Evolutionary conservation across 2,797 vertebrate genomes (phyloP), one percentile per base, ranked within the genome.

Genomic region (Eleutherodactylus coqui): DNA sequence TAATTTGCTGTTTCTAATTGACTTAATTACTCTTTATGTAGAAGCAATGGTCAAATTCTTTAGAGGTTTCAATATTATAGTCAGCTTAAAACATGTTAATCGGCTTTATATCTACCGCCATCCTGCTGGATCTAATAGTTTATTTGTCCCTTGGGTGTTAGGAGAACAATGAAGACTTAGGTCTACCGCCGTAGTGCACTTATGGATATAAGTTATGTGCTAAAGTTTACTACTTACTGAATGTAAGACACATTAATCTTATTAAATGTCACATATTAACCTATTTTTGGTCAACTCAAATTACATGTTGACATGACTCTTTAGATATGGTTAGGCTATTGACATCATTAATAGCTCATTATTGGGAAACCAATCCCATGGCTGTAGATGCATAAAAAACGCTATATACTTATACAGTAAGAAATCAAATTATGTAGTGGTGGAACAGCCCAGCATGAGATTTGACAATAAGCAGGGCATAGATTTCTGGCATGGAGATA

Each of bases 1-100:
- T 87, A 87, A 87, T 87, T 83, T 83, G 67, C 77, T 72, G 75
- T 79, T 87, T 83, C 81, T 83, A 87, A 87, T 87, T 83, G 76
- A 82, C 58, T 76, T 87, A 87, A 87, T 87, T 82, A 83, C 85
- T 87, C 81, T 72, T 79, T 36, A 83, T 83, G 47, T 83, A 87
- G n/a, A 64, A 73, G 38, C 81, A 60, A 72, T 87, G 80, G 73
- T 55, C 80, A 79, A 83, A 87, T 87, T 64, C 79, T 87, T 87
- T 87, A 34, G 85, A 83, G 49, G 80, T 29, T 83, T 87, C 64
- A 78, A 55, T 70, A 62, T 82, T 83, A 58, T 77, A 83, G 58
- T 78, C 43, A 55, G 75, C 47, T 81, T 83, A 36, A 53, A 76
- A 79, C 34, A 38, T 43, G 79, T 79, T 77, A 79, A 87, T 72